These are phyloP conservation scores for Steatornis caripensis DNA, from an alignment of 2,113 vertebrate species.

Conservation along the genomic window DNA sequence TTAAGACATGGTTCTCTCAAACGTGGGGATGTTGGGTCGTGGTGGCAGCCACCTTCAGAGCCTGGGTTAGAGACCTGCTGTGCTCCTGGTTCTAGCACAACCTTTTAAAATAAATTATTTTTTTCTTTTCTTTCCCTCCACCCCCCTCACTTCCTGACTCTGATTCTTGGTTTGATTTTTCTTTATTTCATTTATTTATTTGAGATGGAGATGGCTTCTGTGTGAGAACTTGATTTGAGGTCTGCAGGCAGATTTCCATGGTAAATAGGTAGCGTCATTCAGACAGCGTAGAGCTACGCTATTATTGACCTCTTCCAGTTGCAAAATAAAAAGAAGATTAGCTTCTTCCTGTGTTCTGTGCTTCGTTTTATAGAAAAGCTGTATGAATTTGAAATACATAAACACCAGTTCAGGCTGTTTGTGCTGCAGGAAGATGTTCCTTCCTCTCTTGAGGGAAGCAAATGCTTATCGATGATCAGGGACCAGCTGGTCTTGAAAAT, in stretches of 20 bases:
- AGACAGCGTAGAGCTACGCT: background rate
- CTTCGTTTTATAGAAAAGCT: background rate
- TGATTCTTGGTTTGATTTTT: background rate
- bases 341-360: background rate
- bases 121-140: background rate
- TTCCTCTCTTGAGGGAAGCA: background rate
- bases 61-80: background rate
- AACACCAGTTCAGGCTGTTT: background rate
- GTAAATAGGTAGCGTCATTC: background rate
- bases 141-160: accelerated
- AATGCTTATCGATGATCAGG: background rate
- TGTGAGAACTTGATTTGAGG: background rate
- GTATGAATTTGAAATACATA: background rate
- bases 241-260: background rate
- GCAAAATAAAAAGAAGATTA: background rate
- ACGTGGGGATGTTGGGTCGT: background rate
- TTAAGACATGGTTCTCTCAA: background rate
- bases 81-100: background rate
- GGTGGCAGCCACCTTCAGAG: background rate
- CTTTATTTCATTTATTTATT: background rate
- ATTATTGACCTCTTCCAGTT: background rate
- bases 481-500: background rate
- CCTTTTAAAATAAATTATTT: background rate
- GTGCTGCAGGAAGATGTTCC: background rate
- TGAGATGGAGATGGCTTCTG: background rate